These are phyloP conservation scores for Lordiphosa clarofinis DNA, from an alignment of 1,140 invertebrate genomes.

Conservation along the genomic window DNA sequence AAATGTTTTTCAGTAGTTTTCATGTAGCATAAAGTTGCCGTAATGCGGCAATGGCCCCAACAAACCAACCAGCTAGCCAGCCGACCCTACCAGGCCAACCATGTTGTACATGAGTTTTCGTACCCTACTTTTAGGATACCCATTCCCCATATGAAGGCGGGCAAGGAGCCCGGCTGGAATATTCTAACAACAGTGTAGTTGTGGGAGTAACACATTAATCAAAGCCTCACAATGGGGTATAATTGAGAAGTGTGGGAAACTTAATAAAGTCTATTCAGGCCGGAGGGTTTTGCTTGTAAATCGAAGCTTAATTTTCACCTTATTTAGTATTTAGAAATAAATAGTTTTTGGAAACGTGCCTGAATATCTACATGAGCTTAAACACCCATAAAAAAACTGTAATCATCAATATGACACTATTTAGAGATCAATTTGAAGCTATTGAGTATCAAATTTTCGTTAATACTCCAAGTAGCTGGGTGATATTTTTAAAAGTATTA, in stretches of 20 bases:
- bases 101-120: slow-evolving; percentile 69
- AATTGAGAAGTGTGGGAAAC: slow-evolving; percentile 41
- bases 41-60: slow-evolving; percentile 60
- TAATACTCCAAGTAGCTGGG: too few relatives aligned
- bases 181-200: slow-evolving; percentile 25
- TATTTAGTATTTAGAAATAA: too few relatives aligned
- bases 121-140: slow-evolving; percentile 56
- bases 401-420: too few relatives aligned
- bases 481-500: too few relatives aligned
- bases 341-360: too few relatives aligned
- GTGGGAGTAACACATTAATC: slow-evolving; percentile 33
- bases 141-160: too few relatives aligned
- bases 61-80: neutral
- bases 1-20: slow-evolving; percentile 78
- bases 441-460: too few relatives aligned
- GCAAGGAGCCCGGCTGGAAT: neutral
- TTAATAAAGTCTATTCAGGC: neutral
- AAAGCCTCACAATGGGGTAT: slow-evolving; percentile 33
- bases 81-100: slow-evolving; percentile 14
- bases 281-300: neutral
- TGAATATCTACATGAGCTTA: too few relatives aligned
- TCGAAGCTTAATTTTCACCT: too few relatives aligned
- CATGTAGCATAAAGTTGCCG: slow-evolving; percentile 73
- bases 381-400: too few relatives aligned
- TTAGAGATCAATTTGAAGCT: too few relatives aligned